Base-by-base conservation (phyloP, 1,140 invertebrate species). In the Drosophila serrata region DNA sequence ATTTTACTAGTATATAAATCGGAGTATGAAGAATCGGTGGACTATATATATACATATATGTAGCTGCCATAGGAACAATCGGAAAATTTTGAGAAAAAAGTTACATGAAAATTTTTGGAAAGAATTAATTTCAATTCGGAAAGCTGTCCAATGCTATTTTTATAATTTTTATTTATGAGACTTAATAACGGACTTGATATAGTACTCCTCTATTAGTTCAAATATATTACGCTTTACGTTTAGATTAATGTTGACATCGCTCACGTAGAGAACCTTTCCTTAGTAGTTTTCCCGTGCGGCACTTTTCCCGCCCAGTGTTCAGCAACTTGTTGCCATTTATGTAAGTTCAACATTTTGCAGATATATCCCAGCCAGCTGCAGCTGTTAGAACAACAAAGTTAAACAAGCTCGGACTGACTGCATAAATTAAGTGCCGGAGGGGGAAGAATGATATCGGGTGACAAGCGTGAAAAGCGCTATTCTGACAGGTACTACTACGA, bases 311-410 rank as follows among this genome's bases (percentile, higher is more conserved):
- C 49, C 49, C 31, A 12, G 12, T 17, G 37, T 37, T 42, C 5
- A 37, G 42, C 37, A 79, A 73, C 85, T 57, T n/a, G 85, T 62
- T 88, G 62, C 85, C 85, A 65, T 85, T 85, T 88, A 90, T 81
- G 85, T 81, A 79, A 85, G 81, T 85, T 90, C 78, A 78, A 85
- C 77, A 88, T 77, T 79, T 88, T 82, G 79, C 84, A 74, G 84
- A 88, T 65, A 40, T 84, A 35, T 62, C 51, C 58, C 55, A 19
- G 57, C 29, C 55, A 60, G 63, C 46, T 55, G 49, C 62, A 49
- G 61, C 60, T 45, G 55, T 60, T 39, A 65, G 60, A 76, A 65
- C 42, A 58, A 58, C 72, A 27, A 75, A 58, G 42, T 55, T 15
- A 45, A 60, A 85, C 77, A 74, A 79, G 69, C 60, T 29, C 49